These are phyloP conservation scores for Lepus oiostolus DNA, from an alignment of 2,797 vertebrate species.

Conservation along the genomic window DNA sequence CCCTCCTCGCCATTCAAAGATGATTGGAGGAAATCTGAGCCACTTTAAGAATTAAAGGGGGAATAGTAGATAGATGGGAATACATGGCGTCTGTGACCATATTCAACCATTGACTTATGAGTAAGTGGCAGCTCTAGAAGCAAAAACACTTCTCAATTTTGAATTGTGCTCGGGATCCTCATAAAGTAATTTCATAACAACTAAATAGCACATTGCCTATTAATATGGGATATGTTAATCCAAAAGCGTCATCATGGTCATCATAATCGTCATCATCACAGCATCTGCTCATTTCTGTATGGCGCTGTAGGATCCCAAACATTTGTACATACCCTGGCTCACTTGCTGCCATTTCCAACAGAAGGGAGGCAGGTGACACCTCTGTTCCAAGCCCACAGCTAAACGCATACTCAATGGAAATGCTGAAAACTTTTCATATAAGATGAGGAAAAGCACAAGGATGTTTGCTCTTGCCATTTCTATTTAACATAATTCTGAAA, in stretches of 20 bases:
- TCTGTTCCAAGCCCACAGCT: too few relatives aligned
- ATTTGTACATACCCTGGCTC: too few relatives aligned
- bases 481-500: too few relatives aligned
- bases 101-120: not conserved
- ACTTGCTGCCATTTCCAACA: not conserved
- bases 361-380: too few relatives aligned
- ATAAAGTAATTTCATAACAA: conserved; percentile 27
- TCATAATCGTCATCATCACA: not conserved
- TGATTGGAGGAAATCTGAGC: conserved; percentile 66
- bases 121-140: not conserved
- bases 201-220: conserved; percentile 38
- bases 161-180: conserved; percentile 7
- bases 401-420: too few relatives aligned
- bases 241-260: not conserved
- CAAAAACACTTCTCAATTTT: not conserved
- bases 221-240: not conserved
- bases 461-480: too few relatives aligned
- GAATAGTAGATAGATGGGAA: conserved; percentile 60
- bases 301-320: not conserved
- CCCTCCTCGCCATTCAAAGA: conserved; percentile 60
- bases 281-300: not conserved
- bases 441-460: too few relatives aligned
- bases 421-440: too few relatives aligned
- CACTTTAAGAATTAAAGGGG: conserved; percentile 68
- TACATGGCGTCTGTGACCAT: conserved; percentile 6